Conservation (phyloP, 2,113 vertebrate species). For the Lampris incognitus region DNA sequence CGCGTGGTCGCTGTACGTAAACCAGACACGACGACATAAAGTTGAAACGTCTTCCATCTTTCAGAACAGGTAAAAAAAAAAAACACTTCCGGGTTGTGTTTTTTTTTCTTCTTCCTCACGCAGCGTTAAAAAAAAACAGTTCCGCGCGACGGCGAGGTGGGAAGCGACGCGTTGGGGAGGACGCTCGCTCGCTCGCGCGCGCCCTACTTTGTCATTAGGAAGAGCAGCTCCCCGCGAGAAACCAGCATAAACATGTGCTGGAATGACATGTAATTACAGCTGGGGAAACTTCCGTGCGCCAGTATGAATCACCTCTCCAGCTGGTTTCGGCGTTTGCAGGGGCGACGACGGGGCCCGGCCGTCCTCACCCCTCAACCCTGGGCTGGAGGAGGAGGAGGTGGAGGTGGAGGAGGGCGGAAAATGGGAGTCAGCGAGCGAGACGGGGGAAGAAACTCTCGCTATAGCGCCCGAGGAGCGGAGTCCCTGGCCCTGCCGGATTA, state of each 20-base stretch:
- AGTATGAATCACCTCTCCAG: constrained; percentile 80
- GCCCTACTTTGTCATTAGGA: constrained; percentile 81
- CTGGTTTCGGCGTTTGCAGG: constrained; percentile 68
- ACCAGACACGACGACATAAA: no score
- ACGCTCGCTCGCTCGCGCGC: constrained; percentile 60
- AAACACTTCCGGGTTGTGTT: neutral
- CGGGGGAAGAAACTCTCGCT: constrained; percentile 47
- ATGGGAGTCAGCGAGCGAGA: constrained; percentile 44
- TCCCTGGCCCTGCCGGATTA: constrained; percentile 68
- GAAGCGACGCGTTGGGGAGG: constrained; percentile 76
- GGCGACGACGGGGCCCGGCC: constrained; percentile 67
- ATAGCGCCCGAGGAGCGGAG: constrained; percentile 48
- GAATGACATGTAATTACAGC: constrained; percentile 84
- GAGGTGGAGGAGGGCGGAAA: constrained; percentile 25
- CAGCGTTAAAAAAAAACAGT: constrained; percentile 65
- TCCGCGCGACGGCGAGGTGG: constrained; percentile 68
- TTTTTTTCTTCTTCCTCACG: constrained; percentile 46
- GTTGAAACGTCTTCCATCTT: no score
- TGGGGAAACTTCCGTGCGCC: constrained; percentile 79
- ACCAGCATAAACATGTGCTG: constrained; percentile 82
- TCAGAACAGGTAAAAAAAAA: no score
- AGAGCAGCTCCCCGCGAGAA: constrained; percentile 76
- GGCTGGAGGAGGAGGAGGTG: constrained; percentile 55
- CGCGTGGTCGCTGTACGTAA: no score
- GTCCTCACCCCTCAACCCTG: constrained; percentile 70